phyloP scores from a whole-genome alignment of 2,113 vertebrate genomes.

The Emydocephalus ijimae region DNA sequence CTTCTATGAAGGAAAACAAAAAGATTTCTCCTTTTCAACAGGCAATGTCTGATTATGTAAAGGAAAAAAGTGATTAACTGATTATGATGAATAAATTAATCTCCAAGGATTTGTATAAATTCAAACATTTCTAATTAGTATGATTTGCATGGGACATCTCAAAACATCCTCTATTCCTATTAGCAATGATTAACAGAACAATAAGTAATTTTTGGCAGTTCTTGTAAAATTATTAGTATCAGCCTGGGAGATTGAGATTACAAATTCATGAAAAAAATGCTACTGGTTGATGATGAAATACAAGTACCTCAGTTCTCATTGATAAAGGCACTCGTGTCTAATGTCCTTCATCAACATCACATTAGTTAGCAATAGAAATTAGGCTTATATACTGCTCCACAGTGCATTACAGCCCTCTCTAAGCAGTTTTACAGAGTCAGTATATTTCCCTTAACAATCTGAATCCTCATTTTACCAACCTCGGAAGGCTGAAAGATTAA shows the following conservation, averaged over 20 bases:
- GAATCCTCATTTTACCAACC: too few relatives aligned
- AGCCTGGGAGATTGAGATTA: slow-evolving; percentile 61
- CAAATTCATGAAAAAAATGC: slow-evolving; percentile 58
- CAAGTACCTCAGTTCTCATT: slow-evolving; percentile 31
- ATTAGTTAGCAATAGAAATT: not conserved
- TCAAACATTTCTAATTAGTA: slow-evolving; percentile 77
- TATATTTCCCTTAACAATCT: too few relatives aligned
- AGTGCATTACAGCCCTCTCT: too few relatives aligned
- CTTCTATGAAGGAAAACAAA: slow-evolving; percentile 59
- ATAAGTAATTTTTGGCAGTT: slow-evolving; percentile 74
- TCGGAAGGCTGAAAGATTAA: too few relatives aligned
- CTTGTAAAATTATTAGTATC: slow-evolving; percentile 67
- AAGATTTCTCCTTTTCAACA: slow-evolving; percentile 60
- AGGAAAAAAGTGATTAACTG: slow-evolving; percentile 75
- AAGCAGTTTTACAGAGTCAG: too few relatives aligned
- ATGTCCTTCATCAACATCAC: slow-evolving; percentile 38
- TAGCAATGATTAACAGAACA: slow-evolving; percentile 75
- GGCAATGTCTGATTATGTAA: slow-evolving; percentile 73
- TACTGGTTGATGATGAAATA: slow-evolving; percentile 62
- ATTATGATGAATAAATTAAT: slow-evolving; percentile 80
- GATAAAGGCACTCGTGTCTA: slow-evolving; percentile 47
- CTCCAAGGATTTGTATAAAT: slow-evolving; percentile 72
- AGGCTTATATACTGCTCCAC: too few relatives aligned
- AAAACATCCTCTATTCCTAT: slow-evolving; percentile 69
- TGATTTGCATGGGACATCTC: slow-evolving; percentile 69